A percentile compares a stretch with the other conserved stretches of the same genome.
Evolutionary conservation across 2,113 vertebrate species (phyloP).

Genomic region (Sinosuthora webbiana): DNA sequence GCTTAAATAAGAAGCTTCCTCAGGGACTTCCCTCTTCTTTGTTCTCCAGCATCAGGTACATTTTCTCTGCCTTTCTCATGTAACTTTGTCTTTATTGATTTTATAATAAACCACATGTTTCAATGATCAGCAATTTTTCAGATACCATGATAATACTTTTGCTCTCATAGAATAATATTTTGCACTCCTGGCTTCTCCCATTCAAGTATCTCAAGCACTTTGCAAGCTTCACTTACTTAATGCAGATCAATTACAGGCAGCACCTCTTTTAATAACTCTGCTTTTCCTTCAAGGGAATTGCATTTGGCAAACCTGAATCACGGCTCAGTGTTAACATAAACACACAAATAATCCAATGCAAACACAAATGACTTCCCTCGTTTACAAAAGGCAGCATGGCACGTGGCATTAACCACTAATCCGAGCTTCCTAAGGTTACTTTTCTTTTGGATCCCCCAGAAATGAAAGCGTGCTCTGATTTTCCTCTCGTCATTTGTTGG

Average conservation of each 20-base stretch:
- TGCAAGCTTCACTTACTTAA: constrained; percentile 47
- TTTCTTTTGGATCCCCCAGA: constrained; percentile 53
- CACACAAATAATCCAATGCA: constrained; percentile 46
- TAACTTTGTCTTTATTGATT: constrained; percentile 72
- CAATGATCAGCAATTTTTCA: constrained; percentile 65
- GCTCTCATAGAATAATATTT: constrained; percentile 58
- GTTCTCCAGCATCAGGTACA: constrained; percentile 23
- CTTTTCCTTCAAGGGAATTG: constrained; percentile 50
- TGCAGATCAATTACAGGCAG: constrained; percentile 47
- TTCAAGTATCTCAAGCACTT: constrained; percentile 36
- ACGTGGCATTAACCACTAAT: background rate
- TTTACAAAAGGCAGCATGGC: constrained; percentile 33
- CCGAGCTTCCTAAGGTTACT: constrained; percentile 1
- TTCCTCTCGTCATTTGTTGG: background rate
- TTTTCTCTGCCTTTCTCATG: constrained; percentile 53
- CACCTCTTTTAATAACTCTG: constrained; percentile 56
- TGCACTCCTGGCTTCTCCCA: constrained; percentile 42
- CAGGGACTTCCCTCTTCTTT: constrained; percentile 54
- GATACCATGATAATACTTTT: constrained; percentile 55
- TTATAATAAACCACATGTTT: constrained; percentile 65
- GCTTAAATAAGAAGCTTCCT: constrained; percentile 42
- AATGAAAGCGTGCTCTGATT: background rate
- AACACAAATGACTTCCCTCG: background rate
- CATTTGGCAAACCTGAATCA: constrained; percentile 21
- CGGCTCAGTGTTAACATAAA: constrained; percentile 24